Evolutionary conservation across 2,797 vertebrate genomes (phyloP).

Genomic region (Acanthiza pusilla): DNA sequence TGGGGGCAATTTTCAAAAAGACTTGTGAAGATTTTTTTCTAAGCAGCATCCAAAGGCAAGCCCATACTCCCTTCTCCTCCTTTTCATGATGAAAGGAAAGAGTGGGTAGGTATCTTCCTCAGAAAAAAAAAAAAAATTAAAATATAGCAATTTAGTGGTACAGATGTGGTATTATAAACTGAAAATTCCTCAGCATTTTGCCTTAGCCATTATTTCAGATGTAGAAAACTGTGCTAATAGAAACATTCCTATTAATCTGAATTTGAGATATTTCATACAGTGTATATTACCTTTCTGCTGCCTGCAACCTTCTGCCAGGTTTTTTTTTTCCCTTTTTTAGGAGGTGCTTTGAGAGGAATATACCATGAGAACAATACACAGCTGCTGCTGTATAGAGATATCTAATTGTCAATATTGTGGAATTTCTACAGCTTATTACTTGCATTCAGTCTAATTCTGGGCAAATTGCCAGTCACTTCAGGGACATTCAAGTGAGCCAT

Average conservation of each 20-base stretch:
- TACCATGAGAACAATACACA: slow-evolving; percentile 86
- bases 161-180: slow-evolving; percentile 69
- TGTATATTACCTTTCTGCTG: slow-evolving; percentile 81
- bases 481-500: slow-evolving; percentile 86
- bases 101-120: slow-evolving; percentile 47
- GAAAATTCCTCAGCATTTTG: slow-evolving; percentile 59
- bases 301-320: slow-evolving; percentile 82
- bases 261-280: slow-evolving; percentile 78
- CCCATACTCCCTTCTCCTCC: neutral
- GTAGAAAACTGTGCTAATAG: slow-evolving; percentile 71
- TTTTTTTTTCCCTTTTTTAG: slow-evolving; percentile 72
- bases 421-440: slow-evolving; percentile 88
- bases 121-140: slow-evolving; percentile 53
- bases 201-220: slow-evolving; percentile 59
- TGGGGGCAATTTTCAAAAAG: slow-evolving; percentile 26
- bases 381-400: slow-evolving; percentile 86
- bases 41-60: neutral
- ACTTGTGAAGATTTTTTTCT: neutral
- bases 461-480: slow-evolving; percentile 88
- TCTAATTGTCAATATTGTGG: slow-evolving; percentile 88
- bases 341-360: slow-evolving; percentile 83
- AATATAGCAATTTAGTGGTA: slow-evolving; percentile 62
- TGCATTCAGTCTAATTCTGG: slow-evolving; percentile 89
- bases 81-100: slow-evolving; percentile 59
- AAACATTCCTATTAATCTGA: slow-evolving; percentile 76